These are phyloP conservation scores for Protomyctophum bolini DNA, from an alignment of 2,113 vertebrate genomes.

Conservation along the genomic window DNA sequence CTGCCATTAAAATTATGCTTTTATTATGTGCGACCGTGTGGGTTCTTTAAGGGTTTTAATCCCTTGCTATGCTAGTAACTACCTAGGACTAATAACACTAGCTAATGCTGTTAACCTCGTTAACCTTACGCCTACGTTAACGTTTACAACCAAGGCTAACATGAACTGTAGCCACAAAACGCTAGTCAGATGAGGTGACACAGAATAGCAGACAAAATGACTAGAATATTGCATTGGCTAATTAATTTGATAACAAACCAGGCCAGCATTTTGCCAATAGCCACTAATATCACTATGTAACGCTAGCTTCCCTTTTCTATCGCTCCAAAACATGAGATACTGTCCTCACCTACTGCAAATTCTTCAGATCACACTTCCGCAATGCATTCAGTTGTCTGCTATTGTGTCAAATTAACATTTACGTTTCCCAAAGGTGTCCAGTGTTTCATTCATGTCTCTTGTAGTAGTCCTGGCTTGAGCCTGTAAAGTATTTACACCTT, in stretches of 20 bases:
- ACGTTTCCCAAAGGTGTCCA: background rate
- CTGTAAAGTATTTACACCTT: constrained; percentile 57
- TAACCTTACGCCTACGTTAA: constrained; percentile 4
- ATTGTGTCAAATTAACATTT: background rate
- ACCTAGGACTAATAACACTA: background rate
- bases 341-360: background rate
- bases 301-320: constrained; percentile 30
- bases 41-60: background rate
- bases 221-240: background rate
- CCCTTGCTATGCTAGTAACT: constrained; percentile 40
- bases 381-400: background rate
- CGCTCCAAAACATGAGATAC: background rate
- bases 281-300: too few species aligned
- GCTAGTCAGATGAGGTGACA: background rate
- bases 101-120: constrained; percentile 24
- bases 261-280: constrained; percentile 11
- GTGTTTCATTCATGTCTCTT: constrained; percentile 47
- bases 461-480: background rate
- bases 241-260: background rate
- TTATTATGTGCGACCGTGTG: too few species aligned
- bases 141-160: background rate
- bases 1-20: too few species aligned
- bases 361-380: background rate
- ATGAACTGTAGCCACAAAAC: background rate
- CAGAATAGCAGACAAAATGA: background rate